Conservation (phyloP, 2,797 vertebrate genomes). For the Somateria mollissima region DNA sequence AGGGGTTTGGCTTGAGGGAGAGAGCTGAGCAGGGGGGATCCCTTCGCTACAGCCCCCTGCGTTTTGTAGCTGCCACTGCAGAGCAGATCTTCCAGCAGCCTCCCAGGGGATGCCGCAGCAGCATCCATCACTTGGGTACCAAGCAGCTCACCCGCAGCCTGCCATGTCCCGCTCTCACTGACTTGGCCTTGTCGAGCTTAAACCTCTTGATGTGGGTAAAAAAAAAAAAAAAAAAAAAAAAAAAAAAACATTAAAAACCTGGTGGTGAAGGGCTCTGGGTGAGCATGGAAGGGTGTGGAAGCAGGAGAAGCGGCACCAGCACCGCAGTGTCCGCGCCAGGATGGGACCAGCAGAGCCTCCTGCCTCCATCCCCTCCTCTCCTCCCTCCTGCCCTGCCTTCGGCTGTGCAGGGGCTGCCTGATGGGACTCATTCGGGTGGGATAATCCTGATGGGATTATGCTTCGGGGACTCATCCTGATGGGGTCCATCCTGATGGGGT, state of each 20-base stretch:
- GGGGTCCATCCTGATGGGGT: no score
- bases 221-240: no score
- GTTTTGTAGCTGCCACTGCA: not conserved
- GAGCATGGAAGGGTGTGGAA: fast-evolving
- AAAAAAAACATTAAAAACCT: not conserved
- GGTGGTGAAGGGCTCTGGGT: not conserved
- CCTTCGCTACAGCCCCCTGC: not conserved
- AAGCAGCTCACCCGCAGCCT: not conserved
- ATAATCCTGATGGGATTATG: fast-evolving
- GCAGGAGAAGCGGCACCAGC: not conserved
- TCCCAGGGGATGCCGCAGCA: not conserved
- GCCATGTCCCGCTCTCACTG: fast-evolving
- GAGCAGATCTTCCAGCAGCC: not conserved
- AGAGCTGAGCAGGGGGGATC: not conserved
- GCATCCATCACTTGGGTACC: fast-evolving
- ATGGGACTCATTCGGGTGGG: fast-evolving
- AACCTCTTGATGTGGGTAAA: not conserved
- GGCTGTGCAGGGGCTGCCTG: not conserved
- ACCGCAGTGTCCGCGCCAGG: fast-evolving
- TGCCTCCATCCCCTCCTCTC: not conserved
- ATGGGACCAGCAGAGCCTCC: not conserved
- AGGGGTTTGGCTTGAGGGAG: not conserved
- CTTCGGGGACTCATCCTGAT: fast-evolving
- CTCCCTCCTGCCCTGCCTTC: not conserved
- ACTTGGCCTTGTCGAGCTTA: not conserved